phyloP scores from a whole-genome alignment of 2,113 vertebrate species.

The Cyrtonyx montezumae region DNA sequence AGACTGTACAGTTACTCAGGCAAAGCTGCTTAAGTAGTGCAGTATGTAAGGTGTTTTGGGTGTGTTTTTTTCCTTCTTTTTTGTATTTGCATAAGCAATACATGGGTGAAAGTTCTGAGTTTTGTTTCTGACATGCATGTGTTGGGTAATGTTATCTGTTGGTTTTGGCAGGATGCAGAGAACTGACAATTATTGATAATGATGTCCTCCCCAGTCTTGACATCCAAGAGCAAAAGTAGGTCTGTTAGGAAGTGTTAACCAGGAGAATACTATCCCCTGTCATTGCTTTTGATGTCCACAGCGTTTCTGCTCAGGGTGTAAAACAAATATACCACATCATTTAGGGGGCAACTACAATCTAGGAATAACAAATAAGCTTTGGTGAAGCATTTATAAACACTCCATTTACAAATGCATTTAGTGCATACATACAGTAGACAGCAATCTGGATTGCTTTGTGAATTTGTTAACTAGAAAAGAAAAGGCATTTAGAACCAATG shows the following conservation, averaged over 20 bases:
- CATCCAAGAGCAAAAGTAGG: neutral
- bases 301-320: neutral
- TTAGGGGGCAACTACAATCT: neutral
- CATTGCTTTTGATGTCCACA: neutral
- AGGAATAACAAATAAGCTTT: neutral
- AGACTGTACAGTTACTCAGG: fast-evolving
- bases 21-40: neutral
- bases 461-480: neutral
- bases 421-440: neutral
- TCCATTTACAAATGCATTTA: neutral
- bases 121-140: neutral
- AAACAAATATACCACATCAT: neutral
- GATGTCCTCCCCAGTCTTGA: neutral
- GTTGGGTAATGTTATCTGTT: neutral
- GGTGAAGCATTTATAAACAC: neutral
- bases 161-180: neutral
- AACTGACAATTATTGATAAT: neutral
- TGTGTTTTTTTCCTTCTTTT: neutral
- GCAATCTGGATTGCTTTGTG: neutral
- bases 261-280: neutral
- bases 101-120: neutral
- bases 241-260: neutral
- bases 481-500: neutral
- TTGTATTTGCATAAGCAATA: neutral
- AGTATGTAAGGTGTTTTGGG: neutral